These are phyloP conservation scores for Sisor rabdophorus DNA, from an alignment of 2,113 vertebrate species.

Conservation along the genomic window DNA sequence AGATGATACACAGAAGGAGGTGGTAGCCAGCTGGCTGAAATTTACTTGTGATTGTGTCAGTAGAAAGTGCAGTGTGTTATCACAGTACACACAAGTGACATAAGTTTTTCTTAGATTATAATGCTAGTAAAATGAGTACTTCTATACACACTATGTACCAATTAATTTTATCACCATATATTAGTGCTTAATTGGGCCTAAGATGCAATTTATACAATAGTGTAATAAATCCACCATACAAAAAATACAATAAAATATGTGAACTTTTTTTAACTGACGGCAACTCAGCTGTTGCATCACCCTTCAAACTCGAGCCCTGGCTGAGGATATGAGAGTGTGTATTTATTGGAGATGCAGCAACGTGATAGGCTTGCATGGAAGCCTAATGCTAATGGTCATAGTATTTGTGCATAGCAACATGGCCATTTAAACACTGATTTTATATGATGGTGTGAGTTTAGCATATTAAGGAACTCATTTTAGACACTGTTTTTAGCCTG, in stretches of 20 bases:
- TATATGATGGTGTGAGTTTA: neutral
- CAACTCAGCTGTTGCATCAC: constrained; percentile 18
- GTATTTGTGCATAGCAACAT: neutral
- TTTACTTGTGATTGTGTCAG: constrained; percentile 33
- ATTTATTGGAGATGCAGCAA: constrained; percentile 2
- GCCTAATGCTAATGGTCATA: constrained; percentile 5
- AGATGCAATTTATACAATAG: neutral
- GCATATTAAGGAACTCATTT: neutral
- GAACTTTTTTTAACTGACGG: constrained; percentile 14
- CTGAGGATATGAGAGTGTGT: constrained; percentile 22
- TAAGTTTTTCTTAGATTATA: neutral
- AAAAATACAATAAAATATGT: neutral
- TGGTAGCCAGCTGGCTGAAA: constrained; percentile 30
- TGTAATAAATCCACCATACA: neutral
- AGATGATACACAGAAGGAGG: constrained; percentile 23
- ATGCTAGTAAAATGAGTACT: neutral
- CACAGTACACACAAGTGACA: constrained; percentile 3
- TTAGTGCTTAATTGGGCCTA: too few species aligned
- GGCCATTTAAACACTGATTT: neutral
- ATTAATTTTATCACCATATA: too few species aligned
- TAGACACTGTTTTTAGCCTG: neutral
- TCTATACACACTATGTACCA: neutral
- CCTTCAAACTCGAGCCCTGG: constrained; percentile 7
- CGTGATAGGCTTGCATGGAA: neutral
- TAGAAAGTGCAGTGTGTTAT: neutral